Percentiles rank a stretch among this genome's conserved stretches.
These are phyloP conservation scores for Sula dactylatra DNA, from an alignment of 2,113 vertebrate genomes.

Conservation along the genomic window DNA sequence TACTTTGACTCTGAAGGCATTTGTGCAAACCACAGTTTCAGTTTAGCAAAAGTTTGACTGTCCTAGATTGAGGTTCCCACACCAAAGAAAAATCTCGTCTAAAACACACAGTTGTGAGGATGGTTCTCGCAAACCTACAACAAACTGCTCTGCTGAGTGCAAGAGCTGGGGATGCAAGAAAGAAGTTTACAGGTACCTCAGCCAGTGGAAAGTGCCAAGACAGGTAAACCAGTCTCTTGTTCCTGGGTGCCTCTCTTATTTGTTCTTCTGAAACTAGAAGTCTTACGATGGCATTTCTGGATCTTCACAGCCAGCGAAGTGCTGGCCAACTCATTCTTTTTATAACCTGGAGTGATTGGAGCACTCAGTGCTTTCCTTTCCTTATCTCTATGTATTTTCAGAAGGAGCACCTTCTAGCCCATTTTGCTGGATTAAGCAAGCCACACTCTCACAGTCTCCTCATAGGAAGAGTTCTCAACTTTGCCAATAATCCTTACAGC, in stretches of 20 bases:
- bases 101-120: background rate
- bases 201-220: background rate
- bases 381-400: background rate
- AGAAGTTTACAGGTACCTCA: accelerated
- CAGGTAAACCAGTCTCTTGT: background rate
- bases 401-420: background rate
- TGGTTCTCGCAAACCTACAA: background rate
- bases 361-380: background rate
- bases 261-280: accelerated
- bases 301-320: background rate
- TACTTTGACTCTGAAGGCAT: background rate
- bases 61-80: background rate
- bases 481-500: background rate
- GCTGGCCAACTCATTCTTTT: background rate
- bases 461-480: background rate
- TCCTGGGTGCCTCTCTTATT: background rate
- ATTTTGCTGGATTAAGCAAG: background rate
- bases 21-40: background rate
- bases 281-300: background rate
- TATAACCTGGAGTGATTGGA: background rate
- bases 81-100: background rate
- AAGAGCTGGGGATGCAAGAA: background rate
- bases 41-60: background rate
- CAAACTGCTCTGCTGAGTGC: background rate
- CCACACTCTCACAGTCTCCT: accelerated